Conservation (phyloP, 2,888 invertebrate species). For the Antitype chi region DNA sequence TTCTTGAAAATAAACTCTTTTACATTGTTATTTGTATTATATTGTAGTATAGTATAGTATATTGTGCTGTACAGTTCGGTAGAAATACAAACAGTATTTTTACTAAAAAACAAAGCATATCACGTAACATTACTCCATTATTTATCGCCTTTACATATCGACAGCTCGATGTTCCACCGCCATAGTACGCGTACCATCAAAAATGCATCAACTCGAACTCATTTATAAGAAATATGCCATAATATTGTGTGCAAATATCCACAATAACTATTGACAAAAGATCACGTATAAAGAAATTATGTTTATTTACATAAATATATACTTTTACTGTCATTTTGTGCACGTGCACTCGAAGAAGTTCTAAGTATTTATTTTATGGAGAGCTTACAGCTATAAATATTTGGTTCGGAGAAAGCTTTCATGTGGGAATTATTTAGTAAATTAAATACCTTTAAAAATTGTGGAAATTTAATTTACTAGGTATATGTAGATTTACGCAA, state of each 20-base stretch:
- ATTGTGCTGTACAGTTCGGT: no score
- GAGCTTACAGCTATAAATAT: slow-evolving; percentile 19
- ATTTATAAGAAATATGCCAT: slow-evolving; percentile 2
- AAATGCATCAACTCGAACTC: slow-evolving; percentile 34
- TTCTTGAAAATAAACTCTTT: background rate
- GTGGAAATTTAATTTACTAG: background rate
- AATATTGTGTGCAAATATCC: slow-evolving; percentile 42
- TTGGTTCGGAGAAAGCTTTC: slow-evolving; percentile 4
- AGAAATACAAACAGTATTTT: background rate
- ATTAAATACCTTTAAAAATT: background rate
- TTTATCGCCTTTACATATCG: slow-evolving; percentile 8
- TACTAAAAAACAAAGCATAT: background rate
- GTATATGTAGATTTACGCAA: no score
- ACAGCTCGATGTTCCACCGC: background rate
- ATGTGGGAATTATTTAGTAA: slow-evolving; percentile 1
- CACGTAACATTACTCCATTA: background rate
- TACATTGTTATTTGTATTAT: background rate
- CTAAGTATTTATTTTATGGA: slow-evolving; percentile 38
- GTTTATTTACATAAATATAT: slow-evolving; percentile 45
- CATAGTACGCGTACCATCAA: slow-evolving; percentile 18
- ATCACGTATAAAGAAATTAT: slow-evolving; percentile 27
- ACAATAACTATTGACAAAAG: slow-evolving; percentile 36
- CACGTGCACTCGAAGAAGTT: slow-evolving; percentile 42
- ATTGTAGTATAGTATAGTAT: no score
- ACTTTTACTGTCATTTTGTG: slow-evolving; percentile 27